Percentiles rank a stretch among this genome's conserved stretches.
Conservation (phyloP, 2,113 vertebrate species). For the Antennarius striatus region DNA sequence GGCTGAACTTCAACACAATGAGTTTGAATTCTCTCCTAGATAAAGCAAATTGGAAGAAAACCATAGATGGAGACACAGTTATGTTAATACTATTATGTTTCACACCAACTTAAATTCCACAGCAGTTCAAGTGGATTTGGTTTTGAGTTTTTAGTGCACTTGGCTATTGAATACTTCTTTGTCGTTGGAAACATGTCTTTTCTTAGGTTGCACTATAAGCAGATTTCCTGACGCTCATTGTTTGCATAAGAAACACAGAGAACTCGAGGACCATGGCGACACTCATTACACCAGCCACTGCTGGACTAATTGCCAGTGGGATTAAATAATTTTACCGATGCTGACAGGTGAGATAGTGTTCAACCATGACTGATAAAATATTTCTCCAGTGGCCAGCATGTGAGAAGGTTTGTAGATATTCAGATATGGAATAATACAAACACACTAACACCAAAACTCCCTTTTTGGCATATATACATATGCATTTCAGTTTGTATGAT, state of each 20-base stretch:
- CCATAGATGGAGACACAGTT: no score
- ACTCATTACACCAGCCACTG: slow-evolving; percentile 23
- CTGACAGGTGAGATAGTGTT: slow-evolving; percentile 81
- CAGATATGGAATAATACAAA: slow-evolving; percentile 9
- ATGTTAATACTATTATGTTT: no score
- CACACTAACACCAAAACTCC: background rate
- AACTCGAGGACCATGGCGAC: slow-evolving; percentile 20
- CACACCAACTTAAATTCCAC: no score
- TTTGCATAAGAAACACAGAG: background rate
- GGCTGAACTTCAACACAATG: no score
- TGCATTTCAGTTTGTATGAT: background rate
- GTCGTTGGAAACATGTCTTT: background rate
- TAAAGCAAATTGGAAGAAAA: no score
- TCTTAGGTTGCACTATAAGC: background rate
- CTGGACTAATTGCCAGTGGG: slow-evolving; percentile 68
- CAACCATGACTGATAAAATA: slow-evolving; percentile 66
- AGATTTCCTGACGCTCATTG: background rate
- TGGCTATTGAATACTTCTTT: background rate
- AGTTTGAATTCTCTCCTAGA: no score
- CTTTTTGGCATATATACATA: no score
- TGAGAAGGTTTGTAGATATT: slow-evolving; percentile 6
- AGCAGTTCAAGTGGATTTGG: no score
- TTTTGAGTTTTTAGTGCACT: no score
- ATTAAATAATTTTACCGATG: slow-evolving; percentile 66
- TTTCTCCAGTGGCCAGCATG: slow-evolving; percentile 66